Conservation (phyloP, 2,888 invertebrate genomes). For the Pristionchus fissidentatus region DNA sequence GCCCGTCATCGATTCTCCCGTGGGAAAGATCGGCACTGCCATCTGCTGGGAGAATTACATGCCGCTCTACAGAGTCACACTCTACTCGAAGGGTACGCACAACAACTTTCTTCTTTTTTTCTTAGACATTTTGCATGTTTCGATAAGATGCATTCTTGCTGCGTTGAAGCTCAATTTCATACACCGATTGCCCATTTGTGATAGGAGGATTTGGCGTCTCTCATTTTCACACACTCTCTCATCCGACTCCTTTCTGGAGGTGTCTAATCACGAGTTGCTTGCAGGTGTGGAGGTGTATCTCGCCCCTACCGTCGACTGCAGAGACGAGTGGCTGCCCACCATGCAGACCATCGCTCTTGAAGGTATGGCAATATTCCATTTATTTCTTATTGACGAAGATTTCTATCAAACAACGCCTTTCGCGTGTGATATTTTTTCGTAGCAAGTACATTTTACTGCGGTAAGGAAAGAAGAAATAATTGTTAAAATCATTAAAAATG, state of each 20-base stretch:
- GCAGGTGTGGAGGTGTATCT: constrained; percentile 69
- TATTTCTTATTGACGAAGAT: too few species aligned
- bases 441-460: too few species aligned
- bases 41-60: constrained; percentile 74
- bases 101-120: too few species aligned
- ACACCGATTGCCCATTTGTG: background rate
- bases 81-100: constrained; percentile 59
- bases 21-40: constrained; percentile 68
- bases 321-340: constrained; percentile 71
- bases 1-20: constrained; percentile 61
- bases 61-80: constrained; percentile 62
- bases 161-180: too few species aligned
- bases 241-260: background rate
- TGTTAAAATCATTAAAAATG: background rate
- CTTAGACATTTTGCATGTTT: background rate
- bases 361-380: constrained; percentile 53
- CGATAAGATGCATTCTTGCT: too few species aligned
- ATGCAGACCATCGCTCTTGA: constrained; percentile 72
- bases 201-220: too few species aligned
- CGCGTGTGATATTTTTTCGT: too few species aligned
- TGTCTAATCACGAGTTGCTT: too few species aligned
- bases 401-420: too few species aligned
- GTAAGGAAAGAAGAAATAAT: background rate
- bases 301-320: constrained; percentile 72
- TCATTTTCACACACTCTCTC: background rate